Evolutionary conservation across 2,888 invertebrate species (phyloP), one percentile per base, ranked within the genome.

Genomic region (Meghimatium bilineatum): DNA sequence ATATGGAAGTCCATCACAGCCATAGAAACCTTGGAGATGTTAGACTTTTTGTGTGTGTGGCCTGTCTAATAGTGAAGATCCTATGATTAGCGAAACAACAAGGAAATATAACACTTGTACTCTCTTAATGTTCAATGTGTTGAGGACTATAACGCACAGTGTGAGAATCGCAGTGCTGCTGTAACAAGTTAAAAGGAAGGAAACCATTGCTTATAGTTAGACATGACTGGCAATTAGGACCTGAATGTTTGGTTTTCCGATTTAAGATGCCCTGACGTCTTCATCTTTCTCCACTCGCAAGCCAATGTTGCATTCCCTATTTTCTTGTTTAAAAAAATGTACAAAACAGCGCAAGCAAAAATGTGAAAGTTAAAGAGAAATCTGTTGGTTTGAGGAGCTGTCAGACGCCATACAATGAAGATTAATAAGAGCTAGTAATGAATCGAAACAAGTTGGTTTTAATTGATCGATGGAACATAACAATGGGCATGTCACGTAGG

Each of bases 381-480:
- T 66, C 78, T 23, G 10, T 32, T 66, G 66, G 12, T 34, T 67
- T 78, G 44, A 44, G 34, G 66, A 32, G 66, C 78, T 78, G 78
- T 78, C 78, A 78, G 66, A 38, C 49, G 17, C 78, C 66, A 38
- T 78, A 29, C 29, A 66, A 44, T 67, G 78, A 60, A 63, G 78
- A 78, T 78, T 66, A 66, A 80, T 56, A 80, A 52, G 36, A 56
- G 80, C 34, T 12, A 69, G 71, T 36, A 80, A 80, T 71, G 80
- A 69, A 80, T 69, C 32, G 80, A 80, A 80, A 71, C 80, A 80
- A 71, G 80, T 32, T 56, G 71, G 80, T 38, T 80, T 80, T 80
- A 71, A 69, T 80, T 80, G 80, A 71, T 80, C 80, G 80, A 71
- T 80, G 56, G 26, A 29, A 36, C 12, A n/a, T 34, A 80, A 80